Base-by-base conservation (phyloP, 2,797 vertebrate species). In the Momotus momota region DNA sequence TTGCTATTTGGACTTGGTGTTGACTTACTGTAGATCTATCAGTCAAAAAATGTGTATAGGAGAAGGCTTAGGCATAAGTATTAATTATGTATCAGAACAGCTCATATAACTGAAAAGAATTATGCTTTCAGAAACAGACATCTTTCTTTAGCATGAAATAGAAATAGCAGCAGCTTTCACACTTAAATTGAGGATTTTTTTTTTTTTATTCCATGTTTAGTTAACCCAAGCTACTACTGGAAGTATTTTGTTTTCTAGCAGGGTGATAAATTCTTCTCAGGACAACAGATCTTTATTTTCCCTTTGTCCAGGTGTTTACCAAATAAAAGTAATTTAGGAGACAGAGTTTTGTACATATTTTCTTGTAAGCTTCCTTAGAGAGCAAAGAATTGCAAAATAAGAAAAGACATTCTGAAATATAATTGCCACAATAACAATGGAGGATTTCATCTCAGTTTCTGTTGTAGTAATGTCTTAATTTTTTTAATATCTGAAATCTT, bases 281-380 rank as follows among this genome's bases (percentile, higher is more conserved):
- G 35, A 86, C 43, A 62, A 58, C 5, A 78, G 7, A 23, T 29
- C 2, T 58, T 69, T 49, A 11, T 43, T 81, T 52, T 40, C n/a
- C 16, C 74, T 33, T 73, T 80, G 6, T 69, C 38, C 14, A 29
- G 25, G 6, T 78, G 10, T 86, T 90, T 86, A 72, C 29, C 26
- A 40, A 71, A 41, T n/a, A 38, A 9, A 64, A 73, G 12, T 49
- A 35, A 27, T 71, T 64, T 5, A 35, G 49, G 57, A 72, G 58
- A 54, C 29, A 16, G 40, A 66, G 43, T 75, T 69, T 45, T 0
- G 0, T 67, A 19, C 1, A 0, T 26, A 3, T 72, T 81, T 74
- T 74, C 43, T 81, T 40, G 16, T 20, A 45, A 48, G 21, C 23
- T 65, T 72, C 21, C 25, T 29, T 75, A 40, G 54, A 72, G 54